A percentile compares a stretch with the other conserved stretches of the same genome.
Evolutionary conservation across 2,113 vertebrate genomes (phyloP).

Genomic region (Arothron firmamentum): DNA sequence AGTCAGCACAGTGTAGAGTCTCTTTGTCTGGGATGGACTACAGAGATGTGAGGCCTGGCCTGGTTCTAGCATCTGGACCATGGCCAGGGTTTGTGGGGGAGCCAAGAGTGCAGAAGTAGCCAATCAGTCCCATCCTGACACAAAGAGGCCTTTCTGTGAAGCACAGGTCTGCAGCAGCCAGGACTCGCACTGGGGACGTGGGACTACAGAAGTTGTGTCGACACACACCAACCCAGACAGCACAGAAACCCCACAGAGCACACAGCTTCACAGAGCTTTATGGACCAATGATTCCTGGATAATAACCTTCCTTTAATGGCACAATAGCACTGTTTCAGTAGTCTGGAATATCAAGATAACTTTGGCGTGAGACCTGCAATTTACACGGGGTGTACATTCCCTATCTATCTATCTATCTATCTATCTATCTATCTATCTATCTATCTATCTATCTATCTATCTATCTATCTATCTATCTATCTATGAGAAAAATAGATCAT

Average conservation of each 20-base stretch:
- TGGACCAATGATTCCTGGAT: too few species aligned
- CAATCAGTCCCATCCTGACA: constrained; percentile 49
- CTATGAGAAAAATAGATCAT: not conserved
- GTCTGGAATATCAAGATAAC: too few species aligned
- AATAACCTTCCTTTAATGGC: too few species aligned
- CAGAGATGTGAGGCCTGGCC: constrained; percentile 51
- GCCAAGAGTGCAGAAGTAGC: constrained; percentile 63
- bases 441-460: not conserved
- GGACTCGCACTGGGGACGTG: constrained; percentile 30
- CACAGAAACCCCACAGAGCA: not conserved
- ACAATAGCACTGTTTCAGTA: too few species aligned
- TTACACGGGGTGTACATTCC: too few species aligned
- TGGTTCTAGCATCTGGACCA: constrained; percentile 58
- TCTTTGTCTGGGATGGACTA: constrained; percentile 58
- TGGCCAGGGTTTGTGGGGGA: constrained; percentile 49
- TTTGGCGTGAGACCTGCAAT: too few species aligned
- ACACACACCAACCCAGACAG: constrained; percentile 3
- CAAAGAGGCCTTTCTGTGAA: constrained; percentile 67
- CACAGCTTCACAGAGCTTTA: too few species aligned
- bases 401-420: not conserved
- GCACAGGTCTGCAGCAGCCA: constrained; percentile 38
- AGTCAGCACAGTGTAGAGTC: constrained; percentile 56
- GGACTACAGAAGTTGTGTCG: constrained; percentile 13
- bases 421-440: not conserved
- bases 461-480: not conserved